Evolutionary conservation across 2,888 invertebrate genomes (phyloP).

Genomic region (Rotaria magnacalcarata): DNA sequence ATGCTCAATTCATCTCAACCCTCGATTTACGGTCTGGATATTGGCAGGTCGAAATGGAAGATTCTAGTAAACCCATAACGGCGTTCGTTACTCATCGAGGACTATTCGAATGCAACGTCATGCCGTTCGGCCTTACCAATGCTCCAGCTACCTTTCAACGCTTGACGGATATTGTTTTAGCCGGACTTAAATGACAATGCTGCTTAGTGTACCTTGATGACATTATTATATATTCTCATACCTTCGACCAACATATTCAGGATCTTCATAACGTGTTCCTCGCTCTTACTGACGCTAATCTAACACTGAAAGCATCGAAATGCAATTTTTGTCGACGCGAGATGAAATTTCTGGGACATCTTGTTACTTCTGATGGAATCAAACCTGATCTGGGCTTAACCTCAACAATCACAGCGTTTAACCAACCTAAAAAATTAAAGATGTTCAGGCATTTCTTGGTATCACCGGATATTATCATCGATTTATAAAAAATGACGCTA

Average conservation of each 20-base stretch:
- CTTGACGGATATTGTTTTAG: constrained; percentile 52
- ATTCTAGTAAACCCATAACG: constrained; percentile 48
- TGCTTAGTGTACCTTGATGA: constrained; percentile 57
- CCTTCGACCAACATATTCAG: constrained; percentile 48
- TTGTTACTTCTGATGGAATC: constrained; percentile 17
- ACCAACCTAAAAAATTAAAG: background rate
- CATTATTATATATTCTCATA: constrained; percentile 50
- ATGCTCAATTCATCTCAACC: constrained; percentile 46
- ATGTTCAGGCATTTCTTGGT: background rate
- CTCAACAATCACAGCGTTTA: background rate
- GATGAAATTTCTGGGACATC: constrained; percentile 47
- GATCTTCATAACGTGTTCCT: constrained; percentile 47
- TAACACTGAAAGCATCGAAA: constrained; percentile 49
- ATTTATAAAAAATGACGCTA: background rate
- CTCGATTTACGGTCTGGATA: constrained; percentile 49
- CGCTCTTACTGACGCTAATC: constrained; percentile 47
- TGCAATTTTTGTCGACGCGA: constrained; percentile 48
- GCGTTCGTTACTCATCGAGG: constrained; percentile 49
- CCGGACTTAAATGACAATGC: constrained; percentile 48
- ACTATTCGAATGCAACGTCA: constrained; percentile 50
- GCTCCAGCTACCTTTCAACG: constrained; percentile 53
- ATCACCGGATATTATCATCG: background rate
- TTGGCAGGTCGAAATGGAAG: constrained; percentile 48
- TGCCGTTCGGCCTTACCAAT: constrained; percentile 53
- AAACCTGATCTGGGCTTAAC: constrained; percentile 20